A percentile compares a stretch with the other conserved stretches of the same genome.
phyloP scores from a whole-genome alignment of 2,797 vertebrate species.

The Chaetophractus vellerosus region DNA sequence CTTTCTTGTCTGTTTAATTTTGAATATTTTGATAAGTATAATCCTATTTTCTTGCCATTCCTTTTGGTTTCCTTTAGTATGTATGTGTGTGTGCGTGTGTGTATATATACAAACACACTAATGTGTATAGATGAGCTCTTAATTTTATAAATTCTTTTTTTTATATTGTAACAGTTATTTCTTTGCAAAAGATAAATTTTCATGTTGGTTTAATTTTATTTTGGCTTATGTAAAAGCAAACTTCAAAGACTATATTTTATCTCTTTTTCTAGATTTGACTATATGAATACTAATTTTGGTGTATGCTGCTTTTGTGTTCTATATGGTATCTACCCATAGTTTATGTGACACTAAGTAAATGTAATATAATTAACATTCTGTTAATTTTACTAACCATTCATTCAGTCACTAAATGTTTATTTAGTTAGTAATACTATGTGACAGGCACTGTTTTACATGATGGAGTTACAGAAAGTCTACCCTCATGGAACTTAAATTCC shows the following conservation, averaged over 20 bases:
- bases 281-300: constrained; percentile 17
- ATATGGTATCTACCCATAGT: neutral
- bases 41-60: neutral
- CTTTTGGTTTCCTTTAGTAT: constrained; percentile 13
- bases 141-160: constrained; percentile 60
- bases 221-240: constrained; percentile 39
- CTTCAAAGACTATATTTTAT: neutral
- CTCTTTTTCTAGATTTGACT: constrained; percentile 32
- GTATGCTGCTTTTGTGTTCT: neutral
- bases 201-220: constrained; percentile 1
- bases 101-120: neutral
- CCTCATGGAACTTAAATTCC: neutral
- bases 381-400: neutral
- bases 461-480: neutral
- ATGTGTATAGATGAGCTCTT: neutral
- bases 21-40: constrained; percentile 28
- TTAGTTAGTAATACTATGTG: neutral
- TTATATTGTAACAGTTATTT: neutral
- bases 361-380: constrained; percentile 8
- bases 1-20: constrained; percentile 12
- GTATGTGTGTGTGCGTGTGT: neutral
- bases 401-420: neutral
- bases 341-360: neutral
- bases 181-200: constrained; percentile 51
- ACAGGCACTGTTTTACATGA: neutral